Base-by-base conservation (phyloP, 2,113 vertebrate species). In the Cheilinus undulatus region DNA sequence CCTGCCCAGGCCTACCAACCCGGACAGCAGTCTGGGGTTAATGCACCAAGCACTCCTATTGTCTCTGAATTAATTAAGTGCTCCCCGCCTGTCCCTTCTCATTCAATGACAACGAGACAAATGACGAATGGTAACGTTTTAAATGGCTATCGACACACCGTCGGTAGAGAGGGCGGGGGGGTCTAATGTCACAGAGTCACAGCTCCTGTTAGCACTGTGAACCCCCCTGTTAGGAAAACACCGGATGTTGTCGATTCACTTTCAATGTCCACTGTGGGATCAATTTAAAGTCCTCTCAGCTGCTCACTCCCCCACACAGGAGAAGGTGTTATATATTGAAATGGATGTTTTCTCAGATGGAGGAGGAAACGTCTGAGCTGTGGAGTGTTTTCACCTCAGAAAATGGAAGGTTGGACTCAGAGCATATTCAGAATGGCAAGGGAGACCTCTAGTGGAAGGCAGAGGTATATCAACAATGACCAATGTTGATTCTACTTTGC, bases 41-140 rank as follows among this genome's bases (percentile, higher is more conserved):
- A 91, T 89, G 82, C 90, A 84, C 86, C 91, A 82, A 88, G 82
- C 76, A 43, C 68, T 82, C 36, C 73, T 75, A 86, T 92, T 92
- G 89, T 92, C 87, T 92, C 81, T 82, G 82, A 87, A 90, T 86
- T 92, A 93, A 93, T 91, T 79, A 92, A 87, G 85, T 86, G 67
- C 68, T 83, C 69, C 40, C 73, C 58, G 80, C 73, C 83, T 85
- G 82, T 88, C 91, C 82, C 64, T 77, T 86, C 73, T 74, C 84
- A 87, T 88, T 87, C 75, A 76, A 3, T 60, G 74, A 86, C 85
- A 86, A 80, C 36, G 43, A 76, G 75, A 72, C 82, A 85, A 75
- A 81, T 88, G 86, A 90, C 85, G 32, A 83, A 85, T 58, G 69
- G 78, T 73, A 69, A 48, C 51, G 20, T 72, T 85, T 84, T 74